Conservation (phyloP, 2,888 invertebrate species). For the Drosophila koepferae region DNA sequence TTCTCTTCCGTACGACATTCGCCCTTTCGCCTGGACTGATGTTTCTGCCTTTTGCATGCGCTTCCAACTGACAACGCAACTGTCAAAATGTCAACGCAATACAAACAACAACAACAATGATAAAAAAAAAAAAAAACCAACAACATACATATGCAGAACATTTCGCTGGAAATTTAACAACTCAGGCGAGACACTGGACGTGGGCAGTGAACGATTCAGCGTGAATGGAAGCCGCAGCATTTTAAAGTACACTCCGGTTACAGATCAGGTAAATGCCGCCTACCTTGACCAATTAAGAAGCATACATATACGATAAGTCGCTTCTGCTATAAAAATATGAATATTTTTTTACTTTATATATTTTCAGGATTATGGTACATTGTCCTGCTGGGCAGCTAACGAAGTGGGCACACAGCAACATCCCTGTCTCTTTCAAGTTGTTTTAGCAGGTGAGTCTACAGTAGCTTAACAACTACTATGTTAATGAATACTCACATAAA, state of each 20-base stretch:
- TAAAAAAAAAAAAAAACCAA: constrained; percentile 18
- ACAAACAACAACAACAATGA: constrained; percentile 32
- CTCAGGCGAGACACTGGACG: constrained; percentile 94
- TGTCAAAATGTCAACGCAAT: constrained; percentile 80
- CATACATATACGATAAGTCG: constrained; percentile 11
- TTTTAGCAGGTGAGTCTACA: constrained; percentile 91
- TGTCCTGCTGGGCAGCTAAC: constrained; percentile 94
- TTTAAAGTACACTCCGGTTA: constrained; percentile 88
- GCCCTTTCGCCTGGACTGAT: constrained; percentile 41
- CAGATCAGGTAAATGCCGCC: constrained; percentile 85
- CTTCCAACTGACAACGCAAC: constrained; percentile 49
- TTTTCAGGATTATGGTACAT: constrained; percentile 91
- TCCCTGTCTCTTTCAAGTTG: constrained; percentile 95
- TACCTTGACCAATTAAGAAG: constrained; percentile 43
- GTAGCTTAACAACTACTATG: not conserved
- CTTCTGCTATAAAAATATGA: constrained; percentile 5
- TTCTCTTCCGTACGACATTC: constrained; percentile 4
- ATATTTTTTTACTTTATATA: constrained; percentile 22
- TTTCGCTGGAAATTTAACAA: constrained; percentile 98
- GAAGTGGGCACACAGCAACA: constrained; percentile 92
- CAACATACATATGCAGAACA: constrained; percentile 86
- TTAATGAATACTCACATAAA: constrained; percentile 7
- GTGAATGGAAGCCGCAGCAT: constrained; percentile 91
- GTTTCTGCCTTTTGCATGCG: constrained; percentile 53
- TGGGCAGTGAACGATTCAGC: constrained; percentile 91